A percentile compares a stretch with the other conserved stretches of the same genome.
phyloP scores from a whole-genome alignment of 2,113 vertebrate species.

The Halichoeres trimaculatus region DNA sequence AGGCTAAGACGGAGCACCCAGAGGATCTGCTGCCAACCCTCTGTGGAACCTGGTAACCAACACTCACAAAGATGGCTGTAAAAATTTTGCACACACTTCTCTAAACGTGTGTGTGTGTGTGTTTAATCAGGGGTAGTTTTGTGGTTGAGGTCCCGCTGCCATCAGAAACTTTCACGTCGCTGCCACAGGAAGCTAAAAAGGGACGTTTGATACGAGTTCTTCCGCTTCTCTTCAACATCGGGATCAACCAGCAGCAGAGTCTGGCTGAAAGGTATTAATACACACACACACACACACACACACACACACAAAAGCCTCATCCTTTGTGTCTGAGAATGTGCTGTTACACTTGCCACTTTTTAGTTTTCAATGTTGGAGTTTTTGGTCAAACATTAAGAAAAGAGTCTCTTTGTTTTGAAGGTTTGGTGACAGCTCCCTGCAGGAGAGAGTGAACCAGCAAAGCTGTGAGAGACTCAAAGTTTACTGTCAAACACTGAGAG shows the following conservation, averaged over 20 bases:
- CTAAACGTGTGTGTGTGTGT: neutral
- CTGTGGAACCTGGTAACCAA: constrained; percentile 85
- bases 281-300: constrained; percentile 21
- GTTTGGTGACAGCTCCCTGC: constrained; percentile 90
- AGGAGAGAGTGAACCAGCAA: constrained; percentile 90
- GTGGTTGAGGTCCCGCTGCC: constrained; percentile 89
- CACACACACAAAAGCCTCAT: neutral
- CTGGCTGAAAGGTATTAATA: constrained; percentile 69
- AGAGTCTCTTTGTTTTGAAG: constrained; percentile 75
- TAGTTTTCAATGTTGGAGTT: too few species aligned
- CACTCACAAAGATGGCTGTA: too few species aligned
- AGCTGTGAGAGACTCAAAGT: constrained; percentile 86
- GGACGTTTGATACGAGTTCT: constrained; percentile 85
- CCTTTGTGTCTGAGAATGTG: too few species aligned
- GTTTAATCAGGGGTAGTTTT: constrained; percentile 81
- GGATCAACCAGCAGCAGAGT: constrained; percentile 93
- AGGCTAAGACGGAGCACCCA: constrained; percentile 82
- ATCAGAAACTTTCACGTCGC: constrained; percentile 80
- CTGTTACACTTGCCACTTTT: too few species aligned
- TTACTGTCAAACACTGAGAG: constrained; percentile 85
- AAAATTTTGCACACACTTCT: too few species aligned
- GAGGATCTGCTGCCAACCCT: constrained; percentile 86
- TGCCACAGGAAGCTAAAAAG: constrained; percentile 87
- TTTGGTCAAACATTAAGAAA: too few species aligned
- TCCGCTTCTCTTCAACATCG: constrained; percentile 91